Conservation (phyloP, 2,113 vertebrate genomes). For the Pygoscelis adeliae region DNA sequence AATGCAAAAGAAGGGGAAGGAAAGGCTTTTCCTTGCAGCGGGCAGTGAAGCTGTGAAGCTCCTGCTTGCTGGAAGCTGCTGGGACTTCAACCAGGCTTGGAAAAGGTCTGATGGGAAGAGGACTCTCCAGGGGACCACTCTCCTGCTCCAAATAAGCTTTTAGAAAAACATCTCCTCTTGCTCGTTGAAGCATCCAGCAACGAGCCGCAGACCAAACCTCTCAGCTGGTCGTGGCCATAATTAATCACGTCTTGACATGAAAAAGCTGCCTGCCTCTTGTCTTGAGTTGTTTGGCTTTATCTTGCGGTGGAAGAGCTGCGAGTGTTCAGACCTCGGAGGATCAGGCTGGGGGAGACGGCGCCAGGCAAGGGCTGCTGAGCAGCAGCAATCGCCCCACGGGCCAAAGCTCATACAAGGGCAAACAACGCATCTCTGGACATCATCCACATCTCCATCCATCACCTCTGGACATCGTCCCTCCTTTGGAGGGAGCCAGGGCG, state of each 20-base stretch:
- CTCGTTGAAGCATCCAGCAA: not conserved
- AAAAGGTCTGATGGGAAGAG: not conserved
- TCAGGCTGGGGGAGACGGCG: accelerated
- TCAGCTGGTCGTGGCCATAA: accelerated
- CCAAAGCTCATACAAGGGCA: not conserved
- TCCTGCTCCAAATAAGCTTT: not conserved
- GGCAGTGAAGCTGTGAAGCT: not conserved
- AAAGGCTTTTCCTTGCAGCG: not conserved
- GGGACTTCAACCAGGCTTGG: not conserved
- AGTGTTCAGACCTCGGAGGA: not conserved
- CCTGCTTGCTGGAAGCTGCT: not conserved
- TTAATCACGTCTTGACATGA: not conserved
- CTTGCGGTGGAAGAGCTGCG: accelerated
- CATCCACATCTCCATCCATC: not conserved
- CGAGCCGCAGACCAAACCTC: accelerated
- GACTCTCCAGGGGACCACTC: not conserved
- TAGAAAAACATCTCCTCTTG: not conserved
- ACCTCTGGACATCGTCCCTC: not conserved
- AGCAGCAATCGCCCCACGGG: accelerated
- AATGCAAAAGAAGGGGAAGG: not conserved
- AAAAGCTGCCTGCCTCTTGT: not conserved
- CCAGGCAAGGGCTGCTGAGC: not conserved
- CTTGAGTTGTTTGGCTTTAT: not conserved
- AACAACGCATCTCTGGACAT: not conserved
- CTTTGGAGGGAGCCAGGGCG: not conserved